These are phyloP conservation scores for Rallus limicola DNA, from an alignment of 2,113 vertebrate genomes.

Conservation along the genomic window DNA sequence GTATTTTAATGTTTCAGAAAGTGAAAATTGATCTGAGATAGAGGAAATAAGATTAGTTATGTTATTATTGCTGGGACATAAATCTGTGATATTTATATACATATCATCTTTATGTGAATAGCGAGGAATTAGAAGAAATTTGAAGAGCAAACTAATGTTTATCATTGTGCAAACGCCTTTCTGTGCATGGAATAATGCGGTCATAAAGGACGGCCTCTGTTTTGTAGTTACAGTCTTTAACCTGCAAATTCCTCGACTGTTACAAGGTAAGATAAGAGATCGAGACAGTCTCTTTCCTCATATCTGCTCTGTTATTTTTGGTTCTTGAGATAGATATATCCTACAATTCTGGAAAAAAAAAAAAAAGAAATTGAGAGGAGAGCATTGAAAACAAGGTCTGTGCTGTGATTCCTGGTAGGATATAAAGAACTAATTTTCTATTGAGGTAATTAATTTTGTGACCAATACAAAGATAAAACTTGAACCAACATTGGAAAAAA, in stretches of 20 bases:
- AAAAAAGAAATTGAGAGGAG: too few relatives aligned
- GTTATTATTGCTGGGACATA: background rate
- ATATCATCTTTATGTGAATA: background rate
- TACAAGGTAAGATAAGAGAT: background rate
- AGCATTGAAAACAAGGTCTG: background rate
- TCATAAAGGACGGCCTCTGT: background rate
- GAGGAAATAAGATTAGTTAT: background rate
- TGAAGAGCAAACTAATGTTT: background rate
- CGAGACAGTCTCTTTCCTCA: background rate
- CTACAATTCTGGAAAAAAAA: background rate
- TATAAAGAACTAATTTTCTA: background rate
- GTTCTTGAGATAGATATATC: background rate
- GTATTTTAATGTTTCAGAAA: background rate
- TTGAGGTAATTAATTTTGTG: background rate
- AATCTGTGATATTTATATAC: background rate
- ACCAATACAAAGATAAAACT: background rate
- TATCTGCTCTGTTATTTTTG: background rate
- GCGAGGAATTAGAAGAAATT: background rate
- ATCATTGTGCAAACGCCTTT: background rate
- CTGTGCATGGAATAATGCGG: background rate
- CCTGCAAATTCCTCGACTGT: background rate
- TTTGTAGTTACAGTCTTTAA: background rate
- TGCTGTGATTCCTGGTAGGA: background rate
- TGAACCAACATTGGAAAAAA: background rate
- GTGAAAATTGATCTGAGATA: background rate